A percentile compares a stretch with the other conserved stretches of the same genome.
phyloP scores from a whole-genome alignment of 1,140 invertebrate species.

The Atta cephalotes region DNA sequence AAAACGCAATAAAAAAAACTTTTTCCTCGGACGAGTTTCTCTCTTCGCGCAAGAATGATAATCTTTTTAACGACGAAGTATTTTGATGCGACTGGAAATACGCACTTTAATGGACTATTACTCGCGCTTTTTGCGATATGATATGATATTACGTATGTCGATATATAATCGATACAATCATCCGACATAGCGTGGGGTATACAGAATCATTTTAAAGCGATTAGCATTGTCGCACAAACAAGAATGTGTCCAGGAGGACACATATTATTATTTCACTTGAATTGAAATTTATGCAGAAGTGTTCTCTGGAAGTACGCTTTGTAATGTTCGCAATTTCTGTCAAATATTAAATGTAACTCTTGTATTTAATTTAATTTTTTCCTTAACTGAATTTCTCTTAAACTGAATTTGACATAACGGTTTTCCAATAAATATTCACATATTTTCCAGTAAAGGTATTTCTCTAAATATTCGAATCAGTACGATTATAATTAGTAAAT shows the following conservation, averaged over 20 bases:
- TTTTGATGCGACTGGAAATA: slow-evolving; percentile 3
- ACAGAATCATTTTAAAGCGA: neutral
- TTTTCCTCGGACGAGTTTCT: neutral
- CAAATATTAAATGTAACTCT: neutral
- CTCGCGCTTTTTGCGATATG: slow-evolving; percentile 4
- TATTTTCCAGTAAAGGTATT: neutral
- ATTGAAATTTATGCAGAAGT: neutral
- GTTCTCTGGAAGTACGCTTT: neutral
- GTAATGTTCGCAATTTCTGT: neutral
- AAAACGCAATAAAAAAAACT: neutral
- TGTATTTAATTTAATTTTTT: slow-evolving; percentile 10
- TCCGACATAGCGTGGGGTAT: neutral
- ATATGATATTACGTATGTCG: slow-evolving; percentile 19
- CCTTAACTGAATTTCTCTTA: no score
- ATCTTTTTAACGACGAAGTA: neutral
- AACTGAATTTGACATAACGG: neutral
- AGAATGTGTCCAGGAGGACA: neutral
- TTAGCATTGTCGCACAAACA: slow-evolving; percentile 19
- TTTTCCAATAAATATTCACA: neutral
- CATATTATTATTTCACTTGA: neutral
- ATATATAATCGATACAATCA: slow-evolving; percentile 38
- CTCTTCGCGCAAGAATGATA: neutral
- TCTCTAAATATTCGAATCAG: neutral
- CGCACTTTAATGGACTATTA: slow-evolving; percentile 33
- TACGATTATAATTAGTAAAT: neutral